Conservation (phyloP, 2,797 vertebrate genomes). For the Onychomys torridus region DNA sequence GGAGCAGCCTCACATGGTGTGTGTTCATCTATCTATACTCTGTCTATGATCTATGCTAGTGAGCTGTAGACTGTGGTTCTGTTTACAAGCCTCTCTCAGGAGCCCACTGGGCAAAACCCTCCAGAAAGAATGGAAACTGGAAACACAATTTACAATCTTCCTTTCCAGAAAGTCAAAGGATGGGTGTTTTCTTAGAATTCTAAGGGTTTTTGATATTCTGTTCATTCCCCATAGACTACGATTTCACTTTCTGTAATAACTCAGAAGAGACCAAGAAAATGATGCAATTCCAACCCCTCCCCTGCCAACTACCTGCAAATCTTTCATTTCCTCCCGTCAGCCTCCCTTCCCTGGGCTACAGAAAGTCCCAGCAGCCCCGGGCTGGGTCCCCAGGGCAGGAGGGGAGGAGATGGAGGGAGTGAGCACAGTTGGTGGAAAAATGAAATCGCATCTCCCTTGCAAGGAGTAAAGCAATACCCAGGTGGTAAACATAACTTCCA, state of each 20-base stretch:
- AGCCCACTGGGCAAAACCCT: constrained; percentile 46
- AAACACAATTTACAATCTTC: neutral
- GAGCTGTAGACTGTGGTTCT: fast-evolving
- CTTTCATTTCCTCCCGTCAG: constrained; percentile 67
- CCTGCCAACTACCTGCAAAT: constrained; percentile 82
- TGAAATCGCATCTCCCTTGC: constrained; percentile 48
- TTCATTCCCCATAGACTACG: constrained; percentile 76
- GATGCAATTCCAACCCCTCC: constrained; percentile 83
- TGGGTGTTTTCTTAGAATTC: constrained; percentile 70
- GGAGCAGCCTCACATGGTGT: neutral
- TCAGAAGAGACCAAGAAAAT: constrained; percentile 83
- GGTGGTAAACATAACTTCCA: constrained; percentile 64
- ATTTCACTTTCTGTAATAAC: constrained; percentile 60
- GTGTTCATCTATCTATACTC: neutral
- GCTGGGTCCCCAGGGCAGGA: constrained; percentile 22
- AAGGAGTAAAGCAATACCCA: constrained; percentile 31
- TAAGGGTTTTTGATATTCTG: constrained; percentile 69
- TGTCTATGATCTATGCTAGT: neutral
- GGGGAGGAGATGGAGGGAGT: neutral
- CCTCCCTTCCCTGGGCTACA: constrained; percentile 55
- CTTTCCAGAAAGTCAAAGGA: constrained; percentile 54
- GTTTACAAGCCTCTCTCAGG: neutral
- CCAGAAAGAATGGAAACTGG: constrained; percentile 34
- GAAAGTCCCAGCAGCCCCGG: neutral
- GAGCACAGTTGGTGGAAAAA: neutral